These are phyloP conservation scores for Podarcis siculus DNA, from an alignment of 2,797 vertebrate species.

Conservation along the genomic window DNA sequence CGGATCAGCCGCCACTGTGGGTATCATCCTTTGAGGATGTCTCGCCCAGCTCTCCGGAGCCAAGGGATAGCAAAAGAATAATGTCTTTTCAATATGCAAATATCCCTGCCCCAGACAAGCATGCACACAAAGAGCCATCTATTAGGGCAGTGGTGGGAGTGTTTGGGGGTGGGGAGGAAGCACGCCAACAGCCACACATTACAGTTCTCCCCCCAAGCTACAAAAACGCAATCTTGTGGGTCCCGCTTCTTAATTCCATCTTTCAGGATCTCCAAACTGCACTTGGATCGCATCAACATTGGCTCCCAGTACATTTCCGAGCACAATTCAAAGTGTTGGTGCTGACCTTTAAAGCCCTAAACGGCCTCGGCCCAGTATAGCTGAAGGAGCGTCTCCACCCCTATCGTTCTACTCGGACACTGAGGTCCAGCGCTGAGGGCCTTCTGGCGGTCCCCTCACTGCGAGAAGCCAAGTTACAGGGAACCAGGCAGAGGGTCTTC, in stretches of 20 bases:
- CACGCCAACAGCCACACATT: background rate
- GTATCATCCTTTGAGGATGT: slow-evolving; percentile 54
- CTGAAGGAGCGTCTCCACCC: no score
- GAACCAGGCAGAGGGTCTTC: no score
- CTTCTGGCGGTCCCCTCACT: no score
- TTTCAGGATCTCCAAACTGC: background rate
- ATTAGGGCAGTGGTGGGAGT: background rate
- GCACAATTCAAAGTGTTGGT: no score
- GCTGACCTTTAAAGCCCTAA: no score
- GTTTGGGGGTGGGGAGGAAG: slow-evolving; percentile 15
- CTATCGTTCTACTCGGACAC: no score
- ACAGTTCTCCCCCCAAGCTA: background rate
- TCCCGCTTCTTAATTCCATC: background rate
- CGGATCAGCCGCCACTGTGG: background rate
- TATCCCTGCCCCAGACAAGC: slow-evolving; percentile 5
- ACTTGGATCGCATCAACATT: background rate
- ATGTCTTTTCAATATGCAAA: slow-evolving; percentile 69
- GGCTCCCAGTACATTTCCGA: no score
- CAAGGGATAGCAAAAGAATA: slow-evolving; percentile 29
- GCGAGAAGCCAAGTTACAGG: no score
- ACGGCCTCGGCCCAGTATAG: no score
- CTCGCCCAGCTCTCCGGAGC: slow-evolving; percentile 40
- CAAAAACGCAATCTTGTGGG: slow-evolving; percentile 13
- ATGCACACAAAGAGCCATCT: slow-evolving; percentile 63
- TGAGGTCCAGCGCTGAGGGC: no score